Evolutionary conservation across 2,797 vertebrate species (phyloP), one percentile per base, ranked within the genome.

Genomic region (Rhinogobio ventralis): DNA sequence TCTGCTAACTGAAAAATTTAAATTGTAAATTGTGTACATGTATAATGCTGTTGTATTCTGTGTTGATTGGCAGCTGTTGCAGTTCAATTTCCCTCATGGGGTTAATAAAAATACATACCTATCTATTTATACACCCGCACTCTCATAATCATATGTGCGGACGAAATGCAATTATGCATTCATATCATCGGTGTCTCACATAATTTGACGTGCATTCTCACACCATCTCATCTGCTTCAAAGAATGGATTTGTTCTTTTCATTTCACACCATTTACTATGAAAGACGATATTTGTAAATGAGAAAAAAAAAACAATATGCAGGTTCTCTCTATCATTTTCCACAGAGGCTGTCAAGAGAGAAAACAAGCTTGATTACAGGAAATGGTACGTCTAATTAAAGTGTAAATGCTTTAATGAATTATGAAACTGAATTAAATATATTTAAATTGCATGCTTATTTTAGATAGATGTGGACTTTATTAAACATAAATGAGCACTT

Each of bases 191-290:
- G 64, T 77, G 82, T 83, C 62, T 13, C 53, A 72, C 23, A 82
- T 82, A 49, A 75, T 55, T 69, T 33, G 75, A 90, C 87, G 86
- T 85, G 83, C 86, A 89, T 87, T 77, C 89, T 88, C 89, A 71
- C 66, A 78, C 17, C 17, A 14, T 49, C 28, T 67, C 13, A 67
- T 62, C 13, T 77, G 25, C 33, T 57, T 77, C 28, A 77, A 77
- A 77, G 46, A 84, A 84, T 11, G 0, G 7, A 81, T 81, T 71
- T 81, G n/a, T 46, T 81, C 7, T 72, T 81, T 42, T 81, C 10
- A 45, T 45, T 57, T 81, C 79, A 51, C 62, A 51, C 23, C 62
- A 36, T 80, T 23, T 30, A 68, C 7, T 72, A 42, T 60, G 10
- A 71, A 69, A 71, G 36, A 57, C 28, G n/a, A 45, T 51, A 33